Evolutionary conservation across 2,797 vertebrate genomes (phyloP).

Genomic region (Onychomys torridus): DNA sequence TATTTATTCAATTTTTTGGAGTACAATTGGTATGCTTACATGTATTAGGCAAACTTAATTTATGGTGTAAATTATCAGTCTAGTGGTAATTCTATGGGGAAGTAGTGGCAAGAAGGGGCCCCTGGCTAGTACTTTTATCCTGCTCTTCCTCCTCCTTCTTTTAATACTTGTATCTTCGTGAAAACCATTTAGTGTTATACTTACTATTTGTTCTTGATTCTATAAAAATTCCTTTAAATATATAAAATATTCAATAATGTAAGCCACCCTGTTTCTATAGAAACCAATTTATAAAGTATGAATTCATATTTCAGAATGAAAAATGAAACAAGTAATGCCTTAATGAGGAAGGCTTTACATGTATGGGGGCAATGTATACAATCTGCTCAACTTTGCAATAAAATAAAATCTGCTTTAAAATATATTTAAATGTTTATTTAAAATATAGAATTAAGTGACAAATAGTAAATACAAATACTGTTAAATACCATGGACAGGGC

Average conservation of each 20-base stretch:
- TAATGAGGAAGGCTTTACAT: neutral
- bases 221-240: conserved; percentile 42
- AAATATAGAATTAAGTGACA: neutral
- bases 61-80: neutral
- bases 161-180: neutral
- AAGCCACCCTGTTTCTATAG: conserved; percentile 12
- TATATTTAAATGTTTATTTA: neutral
- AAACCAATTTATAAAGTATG: conserved; percentile 39
- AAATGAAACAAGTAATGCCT: conserved; percentile 20
- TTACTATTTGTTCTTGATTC: neutral
- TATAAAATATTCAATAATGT: conserved; percentile 7
- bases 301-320: conserved; percentile 25
- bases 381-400: neutral
- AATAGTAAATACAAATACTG: neutral
- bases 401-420: neutral
- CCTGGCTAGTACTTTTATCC: neutral
- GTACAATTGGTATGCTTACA: neutral
- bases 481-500: neutral
- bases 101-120: neutral
- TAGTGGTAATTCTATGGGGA: neutral
- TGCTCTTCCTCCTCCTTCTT: neutral
- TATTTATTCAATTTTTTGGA: neutral
- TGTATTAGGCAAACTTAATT: neutral
- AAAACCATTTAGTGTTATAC: neutral
- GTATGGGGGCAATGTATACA: neutral